Base-by-base conservation (phyloP, 2,113 vertebrate genomes). In the Mionectes macconnelli region DNA sequence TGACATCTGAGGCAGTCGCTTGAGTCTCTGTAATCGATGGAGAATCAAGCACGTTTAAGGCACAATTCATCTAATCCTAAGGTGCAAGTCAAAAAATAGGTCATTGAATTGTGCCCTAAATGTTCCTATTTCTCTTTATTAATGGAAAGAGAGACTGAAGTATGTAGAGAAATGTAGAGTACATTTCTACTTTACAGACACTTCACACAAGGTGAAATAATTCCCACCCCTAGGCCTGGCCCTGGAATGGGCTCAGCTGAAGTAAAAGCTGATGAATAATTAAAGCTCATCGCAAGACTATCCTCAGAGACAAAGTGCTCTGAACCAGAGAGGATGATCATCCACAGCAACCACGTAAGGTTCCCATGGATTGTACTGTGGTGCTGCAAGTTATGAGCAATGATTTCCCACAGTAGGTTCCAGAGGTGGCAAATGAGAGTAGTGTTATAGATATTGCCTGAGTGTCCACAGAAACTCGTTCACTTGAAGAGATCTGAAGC, bases 41-140 rank as follows among this genome's bases (percentile, higher is more conserved):
- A 88, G 70, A 88, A 88, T 85, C 75, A 93, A 73, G 59, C 49
- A 45, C 0, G 0, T 95, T 97, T 94, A 83, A 91, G 78, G 40
- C 53, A 73, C 57, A 80, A 90, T 94, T 91, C 49, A 77, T 85
- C 92, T 83, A 87, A 83, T 69, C 49, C 15, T 85, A 69, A 90
- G 50, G 70, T 90, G 55, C 28, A 39, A 93, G 67, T 83, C 78
- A 95, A 94, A 96, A 95, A 94, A 85, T 35, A 59, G 74, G 72
- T 83, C 82, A 56, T 13, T 49, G 85, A 83, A 80, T 83, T 73
- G 53, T 83, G 40, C 57, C 84, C 70, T 82, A 72, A 82, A 85
- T 37, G 31, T 91, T 91, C 57, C 40, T 85, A 66, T 91, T 90
- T 69, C 57, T 88, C 62, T 91, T 87, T 90, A 87, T 73, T 90